Evolutionary conservation across 1,140 invertebrate species (phyloP), one percentile per base, ranked within the genome.

Genomic region (Delia radicum): DNA sequence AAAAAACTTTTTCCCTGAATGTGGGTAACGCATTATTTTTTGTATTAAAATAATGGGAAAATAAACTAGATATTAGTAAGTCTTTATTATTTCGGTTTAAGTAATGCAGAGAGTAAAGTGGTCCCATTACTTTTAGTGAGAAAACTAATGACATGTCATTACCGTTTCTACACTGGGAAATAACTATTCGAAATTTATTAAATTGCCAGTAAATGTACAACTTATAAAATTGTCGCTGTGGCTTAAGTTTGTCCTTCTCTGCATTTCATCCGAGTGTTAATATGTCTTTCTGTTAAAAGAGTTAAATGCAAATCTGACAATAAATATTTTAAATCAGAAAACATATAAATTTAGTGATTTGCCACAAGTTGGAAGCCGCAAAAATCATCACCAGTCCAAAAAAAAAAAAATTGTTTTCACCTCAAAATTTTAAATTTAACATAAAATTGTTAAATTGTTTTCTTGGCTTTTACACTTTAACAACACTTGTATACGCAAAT

Each of bases 291-390:
- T 55, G n/a, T 55, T 55, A 21, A 55, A 55, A 18, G 46, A 55
- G 46, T 55, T 55, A 55, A 55, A 55, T 55, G 46, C n/a, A 48
- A 74, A 61, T n/a, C 48, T 69, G 67, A 37, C 80, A 82, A 84
- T 84, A 84, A 84, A 84, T 84, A 84, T 84, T 84, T 84, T 82
- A 80, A 84, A 84, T 84, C 82, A 81, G 80, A 82, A 84, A 83
- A 84, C 81, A 84, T 84, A 84, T 84, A 84, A 84, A 84, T 84
- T 84, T 83, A 80, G 81, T 84, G 82, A 84, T 84, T 84, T 84
- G 80, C 82, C 83, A 83, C 65, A 69, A 69, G 76, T 78, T 76
- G 55, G 75, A 77, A 73, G 75, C 75, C 71, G 61, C 48, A 79
- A 75, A 18, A 42, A 55, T 37, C 21, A 74, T 80, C 71, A 75